Percentiles rank a stretch among this genome's conserved stretches.
phyloP scores from a whole-genome alignment of 2,113 vertebrate genomes.

The Chiloscyllium plagiosum region DNA sequence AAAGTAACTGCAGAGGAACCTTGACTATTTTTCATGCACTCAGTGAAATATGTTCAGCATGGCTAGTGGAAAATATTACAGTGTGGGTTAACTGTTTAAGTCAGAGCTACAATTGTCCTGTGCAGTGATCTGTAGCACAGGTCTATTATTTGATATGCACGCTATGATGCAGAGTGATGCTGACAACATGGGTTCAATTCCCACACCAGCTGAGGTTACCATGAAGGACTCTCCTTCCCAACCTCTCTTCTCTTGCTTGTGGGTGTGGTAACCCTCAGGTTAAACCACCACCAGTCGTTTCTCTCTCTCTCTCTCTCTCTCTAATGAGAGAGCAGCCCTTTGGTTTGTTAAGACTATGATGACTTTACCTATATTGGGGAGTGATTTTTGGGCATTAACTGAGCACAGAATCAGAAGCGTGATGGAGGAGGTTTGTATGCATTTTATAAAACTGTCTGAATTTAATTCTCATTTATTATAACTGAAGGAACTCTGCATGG shows the following conservation, averaged over 20 bases:
- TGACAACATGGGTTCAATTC: no score
- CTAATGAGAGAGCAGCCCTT: no score
- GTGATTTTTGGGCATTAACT: no score
- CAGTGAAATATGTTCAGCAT: neutral
- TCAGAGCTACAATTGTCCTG: neutral
- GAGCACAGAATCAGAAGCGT: neutral
- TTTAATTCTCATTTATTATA: neutral
- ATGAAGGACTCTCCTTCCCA: no score
- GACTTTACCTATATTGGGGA: no score
- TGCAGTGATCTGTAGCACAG: neutral
- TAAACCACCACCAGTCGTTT: no score
- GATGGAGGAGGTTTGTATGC: neutral
- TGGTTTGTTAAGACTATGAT: no score
- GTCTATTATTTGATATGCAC: neutral
- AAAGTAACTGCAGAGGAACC: neutral
- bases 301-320: no score
- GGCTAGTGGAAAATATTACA: neutral
- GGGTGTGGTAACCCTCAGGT: no score
- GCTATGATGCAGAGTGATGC: no score
- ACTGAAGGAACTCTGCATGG: neutral
- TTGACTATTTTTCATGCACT: neutral
- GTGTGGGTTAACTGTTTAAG: neutral
- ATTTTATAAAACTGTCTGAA: neutral
- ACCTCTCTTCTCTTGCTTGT: no score
- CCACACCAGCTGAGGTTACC: no score